Percentiles rank a stretch among this genome's conserved stretches.
Conservation (phyloP, 37 sponge, comb jelly and placozoan species). For the Dysidea cf. avara region DNA sequence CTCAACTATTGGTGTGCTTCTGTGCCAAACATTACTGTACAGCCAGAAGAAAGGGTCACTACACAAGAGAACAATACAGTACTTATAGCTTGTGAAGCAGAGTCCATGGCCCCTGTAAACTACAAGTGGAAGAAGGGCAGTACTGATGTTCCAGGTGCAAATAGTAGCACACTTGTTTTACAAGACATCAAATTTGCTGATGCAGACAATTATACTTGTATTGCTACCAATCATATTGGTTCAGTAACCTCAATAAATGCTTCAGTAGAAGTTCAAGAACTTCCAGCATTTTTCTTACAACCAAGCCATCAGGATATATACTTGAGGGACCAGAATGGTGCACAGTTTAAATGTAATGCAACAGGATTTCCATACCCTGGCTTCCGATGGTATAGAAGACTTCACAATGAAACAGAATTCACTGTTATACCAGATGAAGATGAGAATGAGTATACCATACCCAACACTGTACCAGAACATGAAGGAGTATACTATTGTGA, state of each 20-base stretch:
- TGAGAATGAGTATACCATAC: no score
- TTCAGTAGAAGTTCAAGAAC: not conserved
- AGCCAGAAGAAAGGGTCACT: conserved; percentile 7
- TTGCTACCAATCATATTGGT: conserved; percentile 1
- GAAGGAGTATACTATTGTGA: no score
- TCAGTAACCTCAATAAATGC: not conserved
- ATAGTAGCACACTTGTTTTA: not conserved
- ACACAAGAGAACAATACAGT: conserved; percentile 8
- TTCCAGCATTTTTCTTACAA: not conserved
- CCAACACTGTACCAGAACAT: no score
- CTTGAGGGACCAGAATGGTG: no score
- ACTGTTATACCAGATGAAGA: no score
- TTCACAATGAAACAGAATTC: no score
- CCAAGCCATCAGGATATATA: not conserved
- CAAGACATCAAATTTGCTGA: not conserved
- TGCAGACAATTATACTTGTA: not conserved
- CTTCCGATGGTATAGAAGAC: no score
- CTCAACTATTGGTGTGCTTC: conserved; percentile 33
- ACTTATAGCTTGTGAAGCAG: conserved; percentile 5
- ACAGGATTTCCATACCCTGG: no score
- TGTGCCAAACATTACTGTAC: conserved; percentile 9
- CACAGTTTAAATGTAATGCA: no score
- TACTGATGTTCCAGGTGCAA: no score
- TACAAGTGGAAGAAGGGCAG: conserved; percentile 23
- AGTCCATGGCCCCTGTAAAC: conserved; percentile 5